Base-by-base conservation (phyloP, 2,888 invertebrate species). In the Eustalomyia histrio region DNA sequence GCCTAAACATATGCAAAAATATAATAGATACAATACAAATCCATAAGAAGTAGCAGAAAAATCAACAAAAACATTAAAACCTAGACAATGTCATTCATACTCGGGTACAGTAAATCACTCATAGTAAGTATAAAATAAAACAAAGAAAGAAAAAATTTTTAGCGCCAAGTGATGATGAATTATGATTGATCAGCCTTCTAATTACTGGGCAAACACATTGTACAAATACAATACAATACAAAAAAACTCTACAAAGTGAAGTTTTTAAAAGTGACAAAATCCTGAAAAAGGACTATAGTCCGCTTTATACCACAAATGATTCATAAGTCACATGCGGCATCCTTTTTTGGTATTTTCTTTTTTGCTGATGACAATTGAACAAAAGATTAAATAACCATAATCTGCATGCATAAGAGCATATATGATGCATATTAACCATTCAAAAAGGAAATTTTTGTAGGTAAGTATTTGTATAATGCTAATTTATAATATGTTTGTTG, bases 141-240 rank as follows among this genome's bases (percentile, higher is more conserved):
- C 33, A 50, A 29, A 57, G 17, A 50, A n/a, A 67, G 7, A 67
- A 55, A 63, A 71, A 16, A 69, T 58, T 69, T 74, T 71, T 35
- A 83, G 83, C 81, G 81, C 81, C 80, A 67, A 82, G 53, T 76
- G 76, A 88, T 88, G 87, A 88, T 88, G 88, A 87, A 88, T 88
- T 86, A 88, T 88, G 88, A 88, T 88, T 88, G 88, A 88, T 88
- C 86, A 73, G 88, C 85, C 84, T 85, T 86, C 86, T 88, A 88
- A 88, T 88, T 88, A 88, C 86, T 87, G 80, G 83, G 84, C 86
- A 87, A 88, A 88, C 87, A 88, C 50, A 60, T 58, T 17, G 64
- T 52, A 76, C 72, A 61, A 71, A 24, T 5, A 57, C 17, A 61
- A 57, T 29, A 35, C 14, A 39, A 43, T n/a, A 60, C 35, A 74